Percentiles rank a stretch among this genome's conserved stretches.
Evolutionary conservation across 2,797 vertebrate genomes (phyloP).

Genomic region (Mus caroli): DNA sequence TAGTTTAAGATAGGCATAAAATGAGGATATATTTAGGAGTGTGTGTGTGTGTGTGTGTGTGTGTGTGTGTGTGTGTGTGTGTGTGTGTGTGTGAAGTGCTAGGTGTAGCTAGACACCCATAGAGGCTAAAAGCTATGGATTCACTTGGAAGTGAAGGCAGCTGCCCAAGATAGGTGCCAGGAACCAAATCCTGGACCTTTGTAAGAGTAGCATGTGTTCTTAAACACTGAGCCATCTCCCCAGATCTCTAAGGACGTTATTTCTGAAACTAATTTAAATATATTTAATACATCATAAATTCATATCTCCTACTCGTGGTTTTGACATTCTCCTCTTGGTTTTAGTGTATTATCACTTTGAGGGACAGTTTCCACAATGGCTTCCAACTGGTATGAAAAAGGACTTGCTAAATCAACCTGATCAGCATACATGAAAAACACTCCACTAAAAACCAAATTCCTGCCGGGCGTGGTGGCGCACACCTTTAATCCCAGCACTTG

Average conservation of each 20-base stretch:
- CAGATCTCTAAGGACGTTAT: background rate
- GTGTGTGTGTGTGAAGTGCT: background rate
- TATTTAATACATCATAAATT: background rate
- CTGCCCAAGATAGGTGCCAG: background rate
- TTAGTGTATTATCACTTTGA: background rate
- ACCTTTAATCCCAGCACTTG: too few species aligned
- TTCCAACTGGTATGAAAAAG: constrained; percentile 56
- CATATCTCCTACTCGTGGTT: background rate
- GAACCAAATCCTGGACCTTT: background rate
- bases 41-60: background rate
- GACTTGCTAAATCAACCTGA: constrained; percentile 79
- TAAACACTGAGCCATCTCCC: background rate
- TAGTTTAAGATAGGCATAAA: background rate
- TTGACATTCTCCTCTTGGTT: background rate
- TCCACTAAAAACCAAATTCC: constrained; percentile 75
- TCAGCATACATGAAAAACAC: constrained; percentile 72
- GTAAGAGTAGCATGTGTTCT: background rate
- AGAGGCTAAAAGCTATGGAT: background rate
- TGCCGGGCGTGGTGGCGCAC: too few species aligned
- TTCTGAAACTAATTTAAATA: constrained; percentile 20
- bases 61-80: background rate
- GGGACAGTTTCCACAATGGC: constrained; percentile 67
- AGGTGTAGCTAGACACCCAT: background rate
- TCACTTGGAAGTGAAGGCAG: background rate
- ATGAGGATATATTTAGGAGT: background rate